A percentile compares a stretch with the other conserved stretches of the same genome.
These are phyloP conservation scores for Aleiodes alternator DNA, from an alignment of 2,888 invertebrate genomes.

Conservation along the genomic window DNA sequence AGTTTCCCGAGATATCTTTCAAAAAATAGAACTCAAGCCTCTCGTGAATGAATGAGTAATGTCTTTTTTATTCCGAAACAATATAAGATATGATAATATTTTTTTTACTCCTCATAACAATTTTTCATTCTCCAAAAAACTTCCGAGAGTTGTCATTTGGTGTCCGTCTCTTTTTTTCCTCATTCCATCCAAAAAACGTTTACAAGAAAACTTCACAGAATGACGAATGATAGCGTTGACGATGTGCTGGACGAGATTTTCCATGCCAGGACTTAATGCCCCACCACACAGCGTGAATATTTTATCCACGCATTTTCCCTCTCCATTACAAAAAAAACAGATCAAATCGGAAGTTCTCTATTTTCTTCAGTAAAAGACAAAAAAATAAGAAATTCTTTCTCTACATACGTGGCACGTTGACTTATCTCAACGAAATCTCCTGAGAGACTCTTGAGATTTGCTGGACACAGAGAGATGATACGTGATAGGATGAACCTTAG, in stretches of 20 bases:
- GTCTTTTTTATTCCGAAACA: too few species aligned
- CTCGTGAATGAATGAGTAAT: too few species aligned
- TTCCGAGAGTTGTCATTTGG: too few species aligned
- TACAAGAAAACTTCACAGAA: constrained; percentile 53
- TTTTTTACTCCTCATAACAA: neutral
- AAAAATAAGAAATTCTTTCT: too few species aligned
- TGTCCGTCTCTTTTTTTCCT: neutral
- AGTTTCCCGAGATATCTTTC: too few species aligned
- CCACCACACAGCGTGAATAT: constrained; percentile 59
- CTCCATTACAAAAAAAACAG: constrained; percentile 18
- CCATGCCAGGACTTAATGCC: constrained; percentile 60
- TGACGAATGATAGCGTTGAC: constrained; percentile 63
- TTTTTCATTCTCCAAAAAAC: constrained; percentile 2
- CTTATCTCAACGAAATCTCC: constrained; percentile 49
- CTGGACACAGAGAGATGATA: constrained; percentile 60
- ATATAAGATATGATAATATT: too few species aligned
- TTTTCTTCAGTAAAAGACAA: neutral
- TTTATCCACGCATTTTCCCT: constrained; percentile 48
- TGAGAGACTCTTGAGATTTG: constrained; percentile 59
- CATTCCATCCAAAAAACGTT: constrained; percentile 18
- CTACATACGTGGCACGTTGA: constrained; percentile 25
- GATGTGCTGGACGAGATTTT: constrained; percentile 62
- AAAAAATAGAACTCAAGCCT: too few species aligned
- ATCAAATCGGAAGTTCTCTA: neutral
- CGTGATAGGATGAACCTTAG: constrained; percentile 59